These are phyloP conservation scores for Pseudocheirus occidentalis DNA, from an alignment of 2,797 vertebrate genomes.

Conservation along the genomic window DNA sequence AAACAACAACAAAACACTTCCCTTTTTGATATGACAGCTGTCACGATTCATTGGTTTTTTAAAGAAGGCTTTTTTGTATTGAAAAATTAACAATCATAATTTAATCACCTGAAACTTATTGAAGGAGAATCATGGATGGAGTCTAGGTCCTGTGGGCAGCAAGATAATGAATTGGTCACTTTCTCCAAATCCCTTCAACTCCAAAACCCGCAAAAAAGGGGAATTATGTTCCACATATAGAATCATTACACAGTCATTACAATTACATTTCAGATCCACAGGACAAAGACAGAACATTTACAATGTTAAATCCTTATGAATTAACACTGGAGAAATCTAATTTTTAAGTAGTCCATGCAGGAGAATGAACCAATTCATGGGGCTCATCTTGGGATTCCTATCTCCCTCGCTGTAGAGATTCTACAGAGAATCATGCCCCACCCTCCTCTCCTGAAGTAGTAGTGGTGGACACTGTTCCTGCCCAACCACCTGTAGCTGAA, in stretches of 20 bases:
- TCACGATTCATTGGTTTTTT: constrained; percentile 21
- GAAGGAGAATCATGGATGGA: background rate
- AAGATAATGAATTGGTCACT: background rate
- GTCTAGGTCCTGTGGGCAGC: background rate
- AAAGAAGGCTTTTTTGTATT: background rate
- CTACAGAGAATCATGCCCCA: background rate
- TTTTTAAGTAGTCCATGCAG: background rate
- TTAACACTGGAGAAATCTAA: background rate
- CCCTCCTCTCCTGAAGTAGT: background rate
- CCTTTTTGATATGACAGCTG: background rate
- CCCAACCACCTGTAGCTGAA: background rate
- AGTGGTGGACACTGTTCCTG: background rate
- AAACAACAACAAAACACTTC: background rate
- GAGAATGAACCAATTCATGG: background rate
- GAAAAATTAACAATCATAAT: background rate
- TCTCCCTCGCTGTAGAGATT: background rate
- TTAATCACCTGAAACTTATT: constrained; percentile 4
- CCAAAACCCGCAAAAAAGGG: background rate
- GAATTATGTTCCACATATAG: background rate
- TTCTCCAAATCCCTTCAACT: background rate
- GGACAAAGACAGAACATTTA: background rate
- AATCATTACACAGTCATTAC: background rate
- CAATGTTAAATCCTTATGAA: background rate
- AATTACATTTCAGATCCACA: background rate
- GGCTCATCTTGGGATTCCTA: background rate